Evolutionary conservation across 2,888 invertebrate genomes (phyloP), one percentile per base, ranked within the genome.

Genomic region (Pachycephus smyrnensis): DNA sequence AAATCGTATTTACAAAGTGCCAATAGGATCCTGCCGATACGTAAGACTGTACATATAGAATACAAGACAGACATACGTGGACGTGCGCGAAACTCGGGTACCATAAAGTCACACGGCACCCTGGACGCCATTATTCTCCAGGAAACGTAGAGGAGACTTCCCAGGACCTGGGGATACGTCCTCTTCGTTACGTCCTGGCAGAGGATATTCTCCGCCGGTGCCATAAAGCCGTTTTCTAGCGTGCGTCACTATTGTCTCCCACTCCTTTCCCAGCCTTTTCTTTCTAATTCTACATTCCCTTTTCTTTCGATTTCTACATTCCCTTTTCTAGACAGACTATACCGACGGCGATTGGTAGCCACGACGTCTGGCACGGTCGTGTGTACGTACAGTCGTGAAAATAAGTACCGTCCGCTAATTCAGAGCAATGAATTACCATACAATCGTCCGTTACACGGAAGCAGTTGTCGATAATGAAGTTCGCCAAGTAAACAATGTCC

Each of bases 101-200:
- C 76, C 73, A 80, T 81, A 80, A 87, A 83, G 82, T 73, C 36
- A 68, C 77, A 80, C 73, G 68, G 76, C 78, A 74, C 81, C 76
- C 80, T 77, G 77, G 80, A 81, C 81, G 33, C 78, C 80, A 80
- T 84, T 83, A 80, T 82, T 81, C 82, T 78, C 78, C 71, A 68
- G 68, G 76, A 73, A 71, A 71, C 73, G 76, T 40, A 71, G 15
- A 6, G 9, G 55, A 55, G 23, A 55, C 55, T 55, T 23, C 55
- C 55, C 55, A 55, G 23, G 55, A 55, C 55, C 55, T 23, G 15
- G 15, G 23, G 55, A 55, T 23, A 55, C 55, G 23, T 32, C 74
- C 76, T 40, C 32, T 40, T 32, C 73, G 75, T 68, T 35, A 36
- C 30, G n/a, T 69, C 36, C 40, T 69, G 73, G 73, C 30, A 15